phyloP scores from a whole-genome alignment of 2,888 invertebrate species.

The Teinopalpus imperialis region DNA sequence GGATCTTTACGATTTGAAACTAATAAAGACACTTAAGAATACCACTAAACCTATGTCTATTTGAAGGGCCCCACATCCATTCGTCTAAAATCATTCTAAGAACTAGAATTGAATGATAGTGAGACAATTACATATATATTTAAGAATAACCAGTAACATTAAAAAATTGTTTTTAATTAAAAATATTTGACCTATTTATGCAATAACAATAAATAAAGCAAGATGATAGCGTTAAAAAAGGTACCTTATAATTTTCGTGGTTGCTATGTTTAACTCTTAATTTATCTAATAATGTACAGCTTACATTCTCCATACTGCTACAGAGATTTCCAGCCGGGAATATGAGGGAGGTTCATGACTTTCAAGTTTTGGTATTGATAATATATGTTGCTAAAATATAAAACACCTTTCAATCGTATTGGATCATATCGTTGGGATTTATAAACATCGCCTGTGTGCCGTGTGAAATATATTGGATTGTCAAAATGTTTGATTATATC shows the following conservation, averaged over 20 bases:
- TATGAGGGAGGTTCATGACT: constrained; percentile 4
- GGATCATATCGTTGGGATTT: constrained; percentile 11
- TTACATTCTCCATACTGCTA: constrained; percentile 33
- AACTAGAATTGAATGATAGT: too few species aligned
- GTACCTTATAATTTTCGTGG: constrained; percentile 4
- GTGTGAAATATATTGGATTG: constrained; percentile 3
- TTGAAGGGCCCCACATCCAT: too few species aligned
- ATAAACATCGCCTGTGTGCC: background rate
- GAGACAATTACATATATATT: too few species aligned
- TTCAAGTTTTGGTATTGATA: constrained; percentile 13
- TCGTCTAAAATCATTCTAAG: too few species aligned
- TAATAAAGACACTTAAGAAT: too few species aligned
- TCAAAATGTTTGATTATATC: constrained; percentile 4
- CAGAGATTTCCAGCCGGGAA: constrained; percentile 13
- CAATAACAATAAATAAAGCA: too few species aligned
- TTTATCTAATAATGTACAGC: constrained; percentile 20
- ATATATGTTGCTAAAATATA: constrained; percentile 13
- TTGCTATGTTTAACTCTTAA: constrained; percentile 14
- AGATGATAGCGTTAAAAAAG: too few species aligned
- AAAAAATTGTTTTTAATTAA: too few species aligned
- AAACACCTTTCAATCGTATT: background rate
- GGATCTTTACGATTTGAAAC: too few species aligned
- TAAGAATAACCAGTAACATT: too few species aligned
- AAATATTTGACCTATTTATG: too few species aligned
- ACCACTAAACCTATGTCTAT: too few species aligned